Conservation (phyloP, 2,797 vertebrate species). For the Hyperoplus lanceolatus region DNA sequence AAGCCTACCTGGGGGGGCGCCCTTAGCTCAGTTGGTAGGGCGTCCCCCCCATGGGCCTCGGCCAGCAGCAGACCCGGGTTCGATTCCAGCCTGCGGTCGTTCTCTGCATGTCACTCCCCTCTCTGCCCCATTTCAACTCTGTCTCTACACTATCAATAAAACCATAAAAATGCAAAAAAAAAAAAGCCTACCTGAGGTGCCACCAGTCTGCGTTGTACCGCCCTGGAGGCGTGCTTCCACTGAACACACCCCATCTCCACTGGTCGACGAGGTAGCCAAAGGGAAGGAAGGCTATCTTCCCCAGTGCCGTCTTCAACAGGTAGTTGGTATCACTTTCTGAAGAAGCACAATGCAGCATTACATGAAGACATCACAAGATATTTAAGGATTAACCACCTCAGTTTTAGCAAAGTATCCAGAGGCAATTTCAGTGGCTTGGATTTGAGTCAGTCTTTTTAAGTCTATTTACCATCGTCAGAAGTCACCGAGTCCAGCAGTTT, state of each 20-base stretch:
- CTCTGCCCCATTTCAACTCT: too few species aligned
- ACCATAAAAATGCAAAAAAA: too few species aligned
- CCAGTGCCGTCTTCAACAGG: constrained; percentile 96
- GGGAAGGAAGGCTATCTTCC: constrained; percentile 98
- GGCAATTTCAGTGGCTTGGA: neutral
- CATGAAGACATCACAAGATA: too few species aligned
- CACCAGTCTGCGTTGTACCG: constrained; percentile 97
- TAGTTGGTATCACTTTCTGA: constrained; percentile 94
- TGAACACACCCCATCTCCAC: constrained; percentile 97
- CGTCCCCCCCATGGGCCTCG: too few species aligned
- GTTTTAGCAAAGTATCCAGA: too few species aligned
- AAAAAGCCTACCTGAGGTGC: constrained; percentile 90
- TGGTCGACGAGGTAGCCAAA: constrained; percentile 98
- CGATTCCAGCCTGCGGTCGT: too few species aligned
- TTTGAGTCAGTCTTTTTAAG: neutral
- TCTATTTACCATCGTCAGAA: constrained; percentile 84
- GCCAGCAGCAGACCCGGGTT: too few species aligned
- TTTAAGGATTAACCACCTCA: neutral
- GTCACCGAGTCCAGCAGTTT: constrained; percentile 84
- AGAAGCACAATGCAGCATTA: neutral
- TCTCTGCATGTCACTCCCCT: too few species aligned
- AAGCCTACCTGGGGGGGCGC: neutral
- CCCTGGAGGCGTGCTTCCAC: constrained; percentile 83
- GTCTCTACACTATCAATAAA: too few species aligned
- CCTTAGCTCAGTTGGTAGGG: too few species aligned